Percentiles rank a stretch among this genome's conserved stretches.
phyloP scores from a whole-genome alignment of 2,113 vertebrate genomes.

The Psettodes erumei region DNA sequence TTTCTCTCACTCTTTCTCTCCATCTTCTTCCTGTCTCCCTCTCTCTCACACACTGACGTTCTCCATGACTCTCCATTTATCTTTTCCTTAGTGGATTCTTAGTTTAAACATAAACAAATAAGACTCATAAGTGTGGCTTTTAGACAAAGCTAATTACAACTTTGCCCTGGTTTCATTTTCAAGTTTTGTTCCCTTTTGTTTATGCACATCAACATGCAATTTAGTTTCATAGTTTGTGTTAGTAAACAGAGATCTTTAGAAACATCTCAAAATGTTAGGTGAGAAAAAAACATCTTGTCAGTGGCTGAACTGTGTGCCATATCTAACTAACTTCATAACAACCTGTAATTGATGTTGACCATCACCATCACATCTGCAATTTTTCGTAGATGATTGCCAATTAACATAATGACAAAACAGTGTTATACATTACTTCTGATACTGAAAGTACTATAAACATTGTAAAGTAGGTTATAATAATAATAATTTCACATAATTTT shows the following conservation, averaged over 20 bases:
- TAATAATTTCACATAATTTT: background rate
- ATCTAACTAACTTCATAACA: too few relatives aligned
- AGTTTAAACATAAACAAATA: slow-evolving; percentile 53
- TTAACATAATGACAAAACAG: background rate
- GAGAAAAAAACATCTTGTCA: background rate
- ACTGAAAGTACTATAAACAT: background rate
- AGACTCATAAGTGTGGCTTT: too few relatives aligned
- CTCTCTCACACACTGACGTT: slow-evolving; percentile 27
- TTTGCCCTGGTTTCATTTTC: slow-evolving; percentile 10
- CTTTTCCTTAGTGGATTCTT: slow-evolving; percentile 33
- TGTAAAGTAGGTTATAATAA: background rate
- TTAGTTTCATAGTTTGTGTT: background rate
- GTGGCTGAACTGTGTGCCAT: background rate
- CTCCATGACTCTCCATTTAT: slow-evolving; percentile 24
- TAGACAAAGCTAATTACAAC: slow-evolving; percentile 40
- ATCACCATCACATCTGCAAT: background rate
- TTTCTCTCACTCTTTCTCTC: slow-evolving; percentile 18
- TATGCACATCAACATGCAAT: background rate
- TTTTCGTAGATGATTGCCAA: background rate
- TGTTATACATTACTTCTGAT: background rate
- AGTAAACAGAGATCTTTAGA: background rate
- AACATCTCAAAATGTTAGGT: background rate
- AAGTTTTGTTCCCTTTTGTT: slow-evolving; percentile 15
- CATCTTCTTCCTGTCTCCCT: slow-evolving; percentile 45
- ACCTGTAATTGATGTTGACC: too few relatives aligned